These are phyloP conservation scores for Leptarthrus brevirostris DNA, from an alignment of 2,888 invertebrate genomes.

Conservation along the genomic window DNA sequence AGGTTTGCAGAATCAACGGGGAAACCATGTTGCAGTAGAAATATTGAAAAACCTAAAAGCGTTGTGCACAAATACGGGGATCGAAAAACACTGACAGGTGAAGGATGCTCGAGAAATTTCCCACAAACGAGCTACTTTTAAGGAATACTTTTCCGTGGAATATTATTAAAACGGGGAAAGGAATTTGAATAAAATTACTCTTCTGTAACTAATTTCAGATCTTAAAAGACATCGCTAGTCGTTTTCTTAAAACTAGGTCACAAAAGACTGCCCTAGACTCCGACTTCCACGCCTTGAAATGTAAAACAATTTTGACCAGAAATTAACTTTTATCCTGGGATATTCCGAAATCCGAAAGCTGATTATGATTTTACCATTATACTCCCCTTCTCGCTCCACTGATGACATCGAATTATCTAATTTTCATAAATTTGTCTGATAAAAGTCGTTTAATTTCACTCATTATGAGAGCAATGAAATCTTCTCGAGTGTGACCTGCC, in stretches of 20 bases:
- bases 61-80: too few relatives aligned
- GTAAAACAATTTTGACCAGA: constrained; percentile 11
- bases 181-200: too few relatives aligned
- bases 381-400: constrained; percentile 42
- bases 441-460: constrained; percentile 43
- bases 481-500: background rate
- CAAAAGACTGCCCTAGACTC: background rate
- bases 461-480: constrained; percentile 27
- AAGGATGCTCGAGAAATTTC: too few relatives aligned
- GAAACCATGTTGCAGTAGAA: background rate
- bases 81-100: background rate
- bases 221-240: background rate
- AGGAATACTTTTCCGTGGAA: too few relatives aligned
- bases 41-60: background rate
- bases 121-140: too few relatives aligned
- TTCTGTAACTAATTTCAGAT: background rate
- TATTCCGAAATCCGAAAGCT: constrained; percentile 1
- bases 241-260: background rate
- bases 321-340: constrained; percentile 25
- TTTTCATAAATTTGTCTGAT: constrained; percentile 53
- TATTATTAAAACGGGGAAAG: too few relatives aligned
- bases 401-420: constrained; percentile 48
- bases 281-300: background rate
- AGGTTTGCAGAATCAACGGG: background rate
- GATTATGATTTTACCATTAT: constrained; percentile 14